Evolutionary conservation across 2,797 vertebrate genomes (phyloP).

Genomic region (Gymnoscopelus microlampas): DNA sequence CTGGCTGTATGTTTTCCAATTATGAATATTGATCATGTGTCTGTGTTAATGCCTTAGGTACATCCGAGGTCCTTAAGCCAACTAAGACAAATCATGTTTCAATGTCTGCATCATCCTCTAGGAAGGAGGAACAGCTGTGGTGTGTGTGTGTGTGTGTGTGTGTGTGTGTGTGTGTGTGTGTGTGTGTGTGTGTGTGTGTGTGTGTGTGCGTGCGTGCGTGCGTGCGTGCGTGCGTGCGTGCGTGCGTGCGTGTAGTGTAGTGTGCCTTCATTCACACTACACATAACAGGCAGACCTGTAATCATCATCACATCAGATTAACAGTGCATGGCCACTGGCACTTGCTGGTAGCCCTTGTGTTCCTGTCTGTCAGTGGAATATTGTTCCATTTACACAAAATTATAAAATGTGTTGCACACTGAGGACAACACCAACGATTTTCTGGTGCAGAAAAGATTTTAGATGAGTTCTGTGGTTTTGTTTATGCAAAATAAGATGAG

Average conservation of each 20-base stretch:
- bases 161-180: too few relatives aligned
- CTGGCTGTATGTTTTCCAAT: too few relatives aligned
- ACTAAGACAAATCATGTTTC: too few relatives aligned
- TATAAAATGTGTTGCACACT: conserved; percentile 10
- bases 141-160: too few relatives aligned
- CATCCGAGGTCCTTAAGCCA: too few relatives aligned
- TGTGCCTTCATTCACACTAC: conserved; percentile 40
- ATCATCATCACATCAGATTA: conserved; percentile 63
- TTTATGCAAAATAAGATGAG: conserved; percentile 49
- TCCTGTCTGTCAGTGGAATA: conserved; percentile 55
- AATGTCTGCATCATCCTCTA: too few relatives aligned
- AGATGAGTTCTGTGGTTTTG: conserved; percentile 12
- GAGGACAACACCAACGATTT: conserved; percentile 21
- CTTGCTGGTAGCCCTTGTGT: conserved; percentile 25
- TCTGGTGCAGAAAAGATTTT: conserved; percentile 25
- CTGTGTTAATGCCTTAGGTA: too few relatives aligned
- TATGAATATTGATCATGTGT: too few relatives aligned
- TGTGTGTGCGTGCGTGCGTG: background rate
- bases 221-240: conserved; percentile 2
- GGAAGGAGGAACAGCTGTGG: too few relatives aligned
- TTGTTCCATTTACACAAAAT: background rate
- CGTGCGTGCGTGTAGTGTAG: conserved; percentile 10
- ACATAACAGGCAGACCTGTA: conserved; percentile 51
- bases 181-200: background rate
- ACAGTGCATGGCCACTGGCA: conserved; percentile 30